Evolutionary conservation across 2,888 invertebrate genomes (phyloP), one percentile per base, ranked within the genome.

Genomic region (Mongoloraphidia duomilia): DNA sequence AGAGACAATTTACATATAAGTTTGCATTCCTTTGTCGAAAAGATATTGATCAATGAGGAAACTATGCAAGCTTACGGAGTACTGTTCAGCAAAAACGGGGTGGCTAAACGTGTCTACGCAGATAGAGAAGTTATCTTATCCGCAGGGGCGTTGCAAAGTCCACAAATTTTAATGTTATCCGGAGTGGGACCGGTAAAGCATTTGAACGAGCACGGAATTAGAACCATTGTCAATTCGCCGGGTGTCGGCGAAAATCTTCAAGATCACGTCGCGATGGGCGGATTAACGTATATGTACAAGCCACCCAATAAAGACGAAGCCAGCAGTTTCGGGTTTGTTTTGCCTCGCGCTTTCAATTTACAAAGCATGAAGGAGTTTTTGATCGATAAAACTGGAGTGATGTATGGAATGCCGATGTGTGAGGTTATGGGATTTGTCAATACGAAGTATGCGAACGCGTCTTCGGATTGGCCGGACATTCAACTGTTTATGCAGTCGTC

Each of bases 101-200:
- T 68, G 5, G 65, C 57, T 46, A 57, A 55, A 54, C 70, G 67
- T 9, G 73, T 82, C 0, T 70, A 67, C 53, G 84, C 84, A 0
- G 73, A 71, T 9, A 79, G 76, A 58, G 93, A 93, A 66, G 78
- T 95, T 0, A 84, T 96, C 52, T 63, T 96, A 38, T 82, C 89
- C 13, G 89, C 89, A 0, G 96, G 93, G 2, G 67, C 89, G 0
- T 74, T 93, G 53, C 84, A 86, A 60, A 81, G 87, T 3, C 90
- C 92, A 0, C 91, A 93, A 61, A 59, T 93, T 13, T 70, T 94
- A 35, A 86, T 91, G 87, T 63, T 93, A 40, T 88, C 90, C 1
- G 93, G 93, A 0, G 73, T 91, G 10, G 87, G 88, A 4, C 81
- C 84, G 0, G 67, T 67, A 5, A 66, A 73, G 9, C 79, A 86